Evolutionary conservation across 2,888 invertebrate species (phyloP).

Genomic region (Acleris laterana): DNA sequence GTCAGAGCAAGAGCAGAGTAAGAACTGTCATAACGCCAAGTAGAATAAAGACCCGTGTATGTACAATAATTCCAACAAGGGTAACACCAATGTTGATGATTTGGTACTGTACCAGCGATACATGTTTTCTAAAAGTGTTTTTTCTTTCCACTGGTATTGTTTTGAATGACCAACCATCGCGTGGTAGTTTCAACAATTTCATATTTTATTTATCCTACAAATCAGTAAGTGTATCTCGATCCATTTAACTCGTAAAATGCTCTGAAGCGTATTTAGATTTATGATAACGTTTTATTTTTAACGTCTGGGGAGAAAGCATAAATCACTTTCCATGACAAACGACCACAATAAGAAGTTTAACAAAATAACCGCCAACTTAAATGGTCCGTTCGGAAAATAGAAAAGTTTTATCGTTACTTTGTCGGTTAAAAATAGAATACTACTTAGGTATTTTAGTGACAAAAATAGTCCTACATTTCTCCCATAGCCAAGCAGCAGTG

Average conservation of each 20-base stretch:
- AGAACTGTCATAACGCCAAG: no score
- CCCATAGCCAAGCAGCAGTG: no score
- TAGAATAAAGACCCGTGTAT: no score
- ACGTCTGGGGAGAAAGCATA: slow-evolving; percentile 20
- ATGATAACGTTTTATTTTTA: slow-evolving; percentile 35
- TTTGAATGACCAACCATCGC: no score
- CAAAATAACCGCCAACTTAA: slow-evolving; percentile 29
- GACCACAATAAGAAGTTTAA: slow-evolving; percentile 35
- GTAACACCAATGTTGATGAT: no score
- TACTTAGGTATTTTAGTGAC: no score
- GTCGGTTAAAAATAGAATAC: slow-evolving; percentile 1
- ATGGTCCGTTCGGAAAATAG: slow-evolving; percentile 19
- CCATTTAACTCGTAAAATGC: slow-evolving; percentile 24
- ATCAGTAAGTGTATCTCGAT: slow-evolving; percentile 16
- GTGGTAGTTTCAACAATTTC: neutral
- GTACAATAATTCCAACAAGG: no score
- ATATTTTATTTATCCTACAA: neutral
- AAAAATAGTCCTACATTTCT: no score
- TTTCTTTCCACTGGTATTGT: no score
- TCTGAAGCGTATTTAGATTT: slow-evolving; percentile 31
- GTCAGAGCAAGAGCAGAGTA: no score
- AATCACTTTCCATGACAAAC: slow-evolving; percentile 36
- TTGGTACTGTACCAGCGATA: no score
- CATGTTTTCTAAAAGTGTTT: no score
- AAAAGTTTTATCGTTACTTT: slow-evolving; percentile 16